Base-by-base conservation (phyloP, 2,888 invertebrate genomes). In the Stenichneumon culpator region DNA sequence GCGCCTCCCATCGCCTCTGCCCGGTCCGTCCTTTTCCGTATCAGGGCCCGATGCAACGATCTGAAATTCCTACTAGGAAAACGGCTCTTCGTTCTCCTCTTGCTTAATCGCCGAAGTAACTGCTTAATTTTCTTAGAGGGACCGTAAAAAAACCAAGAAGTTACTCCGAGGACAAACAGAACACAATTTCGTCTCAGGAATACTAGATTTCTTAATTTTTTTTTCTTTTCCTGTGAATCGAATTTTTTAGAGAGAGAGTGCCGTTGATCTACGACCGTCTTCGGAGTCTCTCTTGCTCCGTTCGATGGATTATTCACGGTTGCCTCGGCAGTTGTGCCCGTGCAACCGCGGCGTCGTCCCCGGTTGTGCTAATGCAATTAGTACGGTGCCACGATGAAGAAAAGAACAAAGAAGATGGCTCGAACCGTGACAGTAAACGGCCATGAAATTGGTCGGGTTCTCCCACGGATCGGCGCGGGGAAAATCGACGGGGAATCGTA, bases 391-490 rank as follows among this genome's bases (percentile, higher is more conserved):
- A 82, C 80, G 80, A 84, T 79, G 84, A 84, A 77, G 84, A 83
- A 84, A 73, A 77, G 73, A 80, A 79, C 83, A 86, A 83, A 88
- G 88, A 90, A 87, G 87, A 88, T 86, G 87, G 85, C 88, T 86
- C 89, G 90, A 83, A 92, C 90, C 92, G 90, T 92, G 90, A 89
- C 91, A 90, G 84, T 86, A 90, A 92, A 90, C 89, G 89, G 89
- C 91, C 92, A 90, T 92, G 91, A 92, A 92, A 92, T 91, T 90
- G 89, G 89, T 84, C 86, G 87, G 87, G 88, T 88, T 90, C 90
- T 92, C 92, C 89, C 91, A 91, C 91, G 90, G 90, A 88, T 87
- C 84, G 28, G 28, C 16, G 60, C 28, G 32, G 7, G 0, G 28
- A 28, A 63, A 79, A 82, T 85, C 85, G 82, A 77, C 84, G 80